These are phyloP conservation scores for Drosophila oshimai DNA, from an alignment of 1,140 invertebrate species.

Conservation along the genomic window DNA sequence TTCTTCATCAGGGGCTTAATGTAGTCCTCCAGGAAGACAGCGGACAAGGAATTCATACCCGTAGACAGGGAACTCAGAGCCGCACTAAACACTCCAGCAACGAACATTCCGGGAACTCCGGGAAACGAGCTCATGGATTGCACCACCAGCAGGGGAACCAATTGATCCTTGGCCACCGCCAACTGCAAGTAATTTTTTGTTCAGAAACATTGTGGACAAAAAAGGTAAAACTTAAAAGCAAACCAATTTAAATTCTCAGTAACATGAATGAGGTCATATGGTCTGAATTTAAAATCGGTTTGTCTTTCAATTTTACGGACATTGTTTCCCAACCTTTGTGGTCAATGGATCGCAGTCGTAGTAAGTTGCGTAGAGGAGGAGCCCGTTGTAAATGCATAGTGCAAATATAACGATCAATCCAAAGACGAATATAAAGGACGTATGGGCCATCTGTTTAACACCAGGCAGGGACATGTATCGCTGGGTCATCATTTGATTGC, in stretches of 20 bases:
- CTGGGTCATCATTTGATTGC: conserved; percentile 90
- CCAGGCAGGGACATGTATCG: conserved; percentile 86
- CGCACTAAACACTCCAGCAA: conserved; percentile 93
- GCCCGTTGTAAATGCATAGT: conserved; percentile 89
- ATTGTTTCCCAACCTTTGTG: conserved; percentile 81
- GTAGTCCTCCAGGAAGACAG: conserved; percentile 93
- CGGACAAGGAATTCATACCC: conserved; percentile 95
- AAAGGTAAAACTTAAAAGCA: neutral
- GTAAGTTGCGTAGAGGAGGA: conserved; percentile 93
- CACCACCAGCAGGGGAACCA: conserved; percentile 91
- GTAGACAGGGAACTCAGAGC: conserved; percentile 95
- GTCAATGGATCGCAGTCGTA: conserved; percentile 92
- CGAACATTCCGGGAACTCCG: conserved; percentile 91
- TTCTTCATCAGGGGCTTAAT: conserved; percentile 86
- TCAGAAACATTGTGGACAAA: neutral
- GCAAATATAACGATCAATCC: conserved; percentile 85
- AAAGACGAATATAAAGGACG: conserved; percentile 88
- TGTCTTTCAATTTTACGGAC: neutral
- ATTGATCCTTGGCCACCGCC: conserved; percentile 88
- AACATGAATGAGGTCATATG: too few relatives aligned
- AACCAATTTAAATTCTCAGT: neutral
- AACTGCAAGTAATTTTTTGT: conserved; percentile 63
- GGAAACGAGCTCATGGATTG: conserved; percentile 88
- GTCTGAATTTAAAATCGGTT: neutral
- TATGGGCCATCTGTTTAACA: conserved; percentile 86